Percentiles rank a stretch among this genome's conserved stretches.
Evolutionary conservation across 2,797 vertebrate species (phyloP).

Genomic region (Chaetodon trifasciatus): DNA sequence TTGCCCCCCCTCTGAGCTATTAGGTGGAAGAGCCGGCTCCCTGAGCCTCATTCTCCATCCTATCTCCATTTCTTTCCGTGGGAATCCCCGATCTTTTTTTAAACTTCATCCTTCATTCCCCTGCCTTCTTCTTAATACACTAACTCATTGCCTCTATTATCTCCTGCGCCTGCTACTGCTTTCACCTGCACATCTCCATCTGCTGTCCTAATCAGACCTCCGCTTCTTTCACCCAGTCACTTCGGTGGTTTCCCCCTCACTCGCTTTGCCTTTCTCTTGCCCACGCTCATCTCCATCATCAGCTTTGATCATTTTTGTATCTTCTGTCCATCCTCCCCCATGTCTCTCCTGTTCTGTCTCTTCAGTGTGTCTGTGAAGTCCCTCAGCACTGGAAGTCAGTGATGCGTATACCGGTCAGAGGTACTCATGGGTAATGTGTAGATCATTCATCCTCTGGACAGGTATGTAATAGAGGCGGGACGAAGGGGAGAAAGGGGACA

Average conservation of each 20-base stretch:
- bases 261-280: conserved; percentile 31
- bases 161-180: conserved; percentile 18
- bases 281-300: conserved; percentile 34
- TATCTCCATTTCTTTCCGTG: conserved; percentile 55
- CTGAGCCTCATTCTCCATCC: conserved; percentile 40
- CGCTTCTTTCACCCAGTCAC: conserved; percentile 21
- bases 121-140: conserved; percentile 37
- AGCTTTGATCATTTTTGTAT: conserved; percentile 40
- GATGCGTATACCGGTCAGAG: conserved; percentile 72
- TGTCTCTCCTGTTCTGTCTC: conserved; percentile 26
- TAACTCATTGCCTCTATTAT: conserved; percentile 55
- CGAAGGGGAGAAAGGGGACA: conserved; percentile 63
- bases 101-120: conserved; percentile 21
- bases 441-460: conserved; percentile 80
- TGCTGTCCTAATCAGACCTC: conserved; percentile 30
- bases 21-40: conserved; percentile 41
- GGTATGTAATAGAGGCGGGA: conserved; percentile 77
- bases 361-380: conserved; percentile 45
- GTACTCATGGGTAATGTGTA: conserved; percentile 76
- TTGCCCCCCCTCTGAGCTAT: conserved; percentile 62
- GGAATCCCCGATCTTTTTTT: conserved; percentile 43
- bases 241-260: conserved; percentile 28
- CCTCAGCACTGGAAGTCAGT: conserved; percentile 60
- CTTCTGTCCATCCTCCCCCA: conserved; percentile 3
- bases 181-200: conserved; percentile 46